Base-by-base conservation (phyloP, 2,888 invertebrate species). In the Gymnocheta viridis region DNA sequence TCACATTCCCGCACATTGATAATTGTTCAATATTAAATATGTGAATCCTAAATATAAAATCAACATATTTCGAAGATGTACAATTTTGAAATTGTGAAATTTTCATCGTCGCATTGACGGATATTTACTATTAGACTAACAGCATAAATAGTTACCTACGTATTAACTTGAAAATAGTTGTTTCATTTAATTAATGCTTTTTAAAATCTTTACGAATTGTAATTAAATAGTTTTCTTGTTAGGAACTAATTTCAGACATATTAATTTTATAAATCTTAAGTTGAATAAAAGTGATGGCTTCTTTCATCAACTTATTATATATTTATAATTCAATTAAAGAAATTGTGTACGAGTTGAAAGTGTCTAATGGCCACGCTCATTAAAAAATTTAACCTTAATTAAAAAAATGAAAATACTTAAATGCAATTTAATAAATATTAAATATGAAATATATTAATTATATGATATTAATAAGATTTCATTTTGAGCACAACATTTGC, bases 301-400 rank as follows among this genome's bases (percentile, higher is more conserved):
- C n/a, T n/a, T n/a, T n/a, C n/a, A n/a, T n/a, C n/a, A 17, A 47
- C 19, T n/a, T 19, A 49, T 49, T 49, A 22, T n/a, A n/a, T n/a
- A n/a, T n/a, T n/a, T n/a, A n/a, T 7, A 49, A 22, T 10, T 17
- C 19, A 49, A 49, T 49, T 49, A 47, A 17, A 5, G 0, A n/a
- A 47, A 49, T 49, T 49, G 47, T 22, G 22, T 49, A 9, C 17
- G n/a, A 3, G 44, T 47, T 41, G n/a, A 22, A 3, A 49, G 12
- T 51, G 4, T n/a, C 22, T 51, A 35, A 22, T 38, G 22, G 14
- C 24, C n/a, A 27, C 10, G 4, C 5, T 27, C 2, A 35, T 54
- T 29, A 19, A 17, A 44, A n/a, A 14, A 58, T 14, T 70, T 56
- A 56, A 29, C 27, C 69, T 56, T 38, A 69, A 51, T 58, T 44